phyloP scores from a whole-genome alignment of 1,140 invertebrate species.

The Scaptodrosophila lebanonensis region DNA sequence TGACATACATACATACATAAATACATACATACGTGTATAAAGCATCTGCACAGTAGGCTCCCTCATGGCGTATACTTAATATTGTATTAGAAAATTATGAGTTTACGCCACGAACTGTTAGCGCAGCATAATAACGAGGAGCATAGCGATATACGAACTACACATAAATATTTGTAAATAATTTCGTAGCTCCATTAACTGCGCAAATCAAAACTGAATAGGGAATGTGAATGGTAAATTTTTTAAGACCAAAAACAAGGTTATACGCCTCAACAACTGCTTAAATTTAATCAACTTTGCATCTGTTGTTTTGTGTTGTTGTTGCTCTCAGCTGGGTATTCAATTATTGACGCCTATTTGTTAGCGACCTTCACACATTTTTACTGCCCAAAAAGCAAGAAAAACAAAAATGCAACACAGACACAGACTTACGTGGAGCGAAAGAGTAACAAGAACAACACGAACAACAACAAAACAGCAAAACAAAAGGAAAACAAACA shows the following conservation, averaged over 20 bases:
- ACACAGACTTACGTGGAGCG: no score
- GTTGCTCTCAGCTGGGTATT: constrained; percentile 42
- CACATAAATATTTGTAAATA: constrained; percentile 48
- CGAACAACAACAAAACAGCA: constrained; percentile 44
- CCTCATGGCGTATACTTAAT: constrained; percentile 29
- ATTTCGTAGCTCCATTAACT: constrained; percentile 50
- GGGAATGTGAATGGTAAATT: constrained; percentile 35
- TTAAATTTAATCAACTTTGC: constrained; percentile 65
- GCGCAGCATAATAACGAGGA: no score
- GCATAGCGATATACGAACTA: no score
- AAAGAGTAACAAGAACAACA: constrained; percentile 16
- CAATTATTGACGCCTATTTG: constrained; percentile 67
- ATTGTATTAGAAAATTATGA: no score
- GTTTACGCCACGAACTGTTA: no score
- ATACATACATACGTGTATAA: no score
- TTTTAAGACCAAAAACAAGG: neutral
- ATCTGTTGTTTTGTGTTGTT: constrained; percentile 5
- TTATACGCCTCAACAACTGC: constrained; percentile 12
- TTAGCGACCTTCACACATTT: constrained; percentile 50
- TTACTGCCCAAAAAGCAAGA: constrained; percentile 36
- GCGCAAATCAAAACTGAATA: constrained; percentile 51
- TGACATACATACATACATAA: no score
- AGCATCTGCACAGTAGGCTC: neutral
- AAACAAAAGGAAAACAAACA: constrained; percentile 74
- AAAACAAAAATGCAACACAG: constrained; percentile 44